Evolutionary conservation across 2,797 vertebrate species (phyloP).

Genomic region (Scomberomorus guttatus): DNA sequence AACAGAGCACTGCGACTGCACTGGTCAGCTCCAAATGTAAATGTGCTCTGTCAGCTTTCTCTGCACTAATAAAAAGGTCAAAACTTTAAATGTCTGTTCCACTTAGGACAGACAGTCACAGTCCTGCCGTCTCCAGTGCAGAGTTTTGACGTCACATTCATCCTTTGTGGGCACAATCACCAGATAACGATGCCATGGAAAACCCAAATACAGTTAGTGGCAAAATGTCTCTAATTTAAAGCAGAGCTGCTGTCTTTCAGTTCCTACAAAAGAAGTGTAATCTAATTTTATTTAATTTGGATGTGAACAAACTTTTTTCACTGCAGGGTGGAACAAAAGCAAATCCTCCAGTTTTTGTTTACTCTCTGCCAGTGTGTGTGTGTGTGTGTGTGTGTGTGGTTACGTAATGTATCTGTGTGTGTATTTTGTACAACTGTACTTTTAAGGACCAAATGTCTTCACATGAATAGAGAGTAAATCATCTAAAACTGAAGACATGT

Average conservation of each 20-base stretch:
- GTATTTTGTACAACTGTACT: not conserved
- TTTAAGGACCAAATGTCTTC: not conserved
- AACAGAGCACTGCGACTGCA: not conserved
- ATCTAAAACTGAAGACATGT: not conserved
- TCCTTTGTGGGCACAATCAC: constrained; percentile 41
- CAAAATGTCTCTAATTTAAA: constrained; percentile 57
- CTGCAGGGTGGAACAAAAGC: constrained; percentile 54
- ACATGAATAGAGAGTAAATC: not conserved
- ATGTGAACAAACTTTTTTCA: constrained; percentile 59
- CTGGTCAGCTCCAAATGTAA: not conserved
- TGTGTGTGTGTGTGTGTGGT: not conserved
- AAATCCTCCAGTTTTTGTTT: constrained; percentile 32
- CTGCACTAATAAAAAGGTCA: not conserved
- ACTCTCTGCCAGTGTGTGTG: constrained; percentile 16
- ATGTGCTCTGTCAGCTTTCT: not conserved
- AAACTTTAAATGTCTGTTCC: constrained; percentile 3
- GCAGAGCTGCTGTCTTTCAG: constrained; percentile 56
- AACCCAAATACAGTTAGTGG: constrained; percentile 38
- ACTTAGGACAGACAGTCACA: constrained; percentile 10
- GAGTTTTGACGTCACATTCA: constrained; percentile 13
- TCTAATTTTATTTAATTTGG: constrained; percentile 61
- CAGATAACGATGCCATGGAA: constrained; percentile 48
- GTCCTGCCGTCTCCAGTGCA: constrained; percentile 17
- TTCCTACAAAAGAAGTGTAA: constrained; percentile 48
- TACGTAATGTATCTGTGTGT: not conserved